A percentile compares a stretch with the other conserved stretches of the same genome.
Conservation (phyloP, 37 sponge, comb jelly and placozoan genomes). For the Lycopodina hypogea region DNA sequence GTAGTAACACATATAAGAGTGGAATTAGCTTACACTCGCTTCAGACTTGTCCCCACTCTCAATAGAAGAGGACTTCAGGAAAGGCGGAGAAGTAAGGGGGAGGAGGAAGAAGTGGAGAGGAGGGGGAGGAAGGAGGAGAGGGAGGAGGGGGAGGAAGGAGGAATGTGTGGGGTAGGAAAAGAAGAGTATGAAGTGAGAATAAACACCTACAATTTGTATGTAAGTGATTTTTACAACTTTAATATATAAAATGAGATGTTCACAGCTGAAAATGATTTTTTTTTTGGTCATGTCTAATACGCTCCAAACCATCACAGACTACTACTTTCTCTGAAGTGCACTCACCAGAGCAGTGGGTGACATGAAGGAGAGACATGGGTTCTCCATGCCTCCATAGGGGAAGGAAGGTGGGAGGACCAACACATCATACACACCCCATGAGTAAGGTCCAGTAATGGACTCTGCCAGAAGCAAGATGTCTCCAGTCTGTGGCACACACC, state of each 20-base stretch:
- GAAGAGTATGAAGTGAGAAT: not conserved
- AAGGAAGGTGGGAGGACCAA: slow-evolving; percentile 92
- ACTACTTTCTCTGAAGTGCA: no score
- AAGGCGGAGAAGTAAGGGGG: not conserved
- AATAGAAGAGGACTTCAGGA: not conserved
- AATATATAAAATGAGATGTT: no score
- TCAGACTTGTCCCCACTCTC: slow-evolving; percentile 5
- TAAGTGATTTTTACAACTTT: no score
- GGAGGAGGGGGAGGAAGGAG: not conserved
- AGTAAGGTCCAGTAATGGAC: slow-evolving; percentile 75
- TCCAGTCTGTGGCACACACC: slow-evolving; percentile 64
- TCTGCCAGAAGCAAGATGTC: slow-evolving; percentile 80
- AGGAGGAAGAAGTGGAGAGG: not conserved
- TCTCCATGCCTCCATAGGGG: slow-evolving; percentile 97
- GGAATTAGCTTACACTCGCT: slow-evolving; percentile 5
- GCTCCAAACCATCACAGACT: no score
- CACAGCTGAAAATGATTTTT: no score
- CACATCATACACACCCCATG: slow-evolving; percentile 91
- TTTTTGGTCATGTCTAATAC: no score
- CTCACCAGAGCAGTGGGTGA: slow-evolving; percentile 88
- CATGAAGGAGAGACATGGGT: slow-evolving; percentile 89
- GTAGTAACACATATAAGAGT: no score
- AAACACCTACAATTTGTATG: no score
- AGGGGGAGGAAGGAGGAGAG: not conserved
- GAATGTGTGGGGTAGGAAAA: not conserved